A percentile compares a stretch with the other conserved stretches of the same genome.
Evolutionary conservation across 2,888 invertebrate genomes (phyloP).

Genomic region (Nysson spinosus): DNA sequence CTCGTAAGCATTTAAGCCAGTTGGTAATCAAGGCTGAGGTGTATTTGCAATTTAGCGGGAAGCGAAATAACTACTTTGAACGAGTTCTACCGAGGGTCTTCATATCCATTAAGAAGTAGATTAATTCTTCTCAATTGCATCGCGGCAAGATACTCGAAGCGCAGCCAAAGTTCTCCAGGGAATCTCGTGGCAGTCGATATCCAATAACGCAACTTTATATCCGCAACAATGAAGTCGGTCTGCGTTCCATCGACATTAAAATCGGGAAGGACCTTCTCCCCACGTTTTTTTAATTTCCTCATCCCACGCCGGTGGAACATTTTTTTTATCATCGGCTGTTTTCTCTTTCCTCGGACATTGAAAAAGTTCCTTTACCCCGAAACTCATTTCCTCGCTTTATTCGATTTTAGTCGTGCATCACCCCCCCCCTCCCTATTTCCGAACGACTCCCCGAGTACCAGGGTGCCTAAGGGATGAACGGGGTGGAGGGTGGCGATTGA

Average conservation of each 20-base stretch:
- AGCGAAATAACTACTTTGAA: neutral
- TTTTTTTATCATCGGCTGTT: constrained; percentile 10
- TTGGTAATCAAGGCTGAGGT: too few species aligned
- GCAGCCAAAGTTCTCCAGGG: neutral
- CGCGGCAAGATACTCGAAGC: neutral
- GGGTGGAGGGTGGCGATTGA: constrained; percentile 40
- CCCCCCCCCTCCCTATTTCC: neutral
- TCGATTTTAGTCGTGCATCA: neutral
- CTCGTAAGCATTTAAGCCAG: too few species aligned
- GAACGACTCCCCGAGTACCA: too few species aligned
- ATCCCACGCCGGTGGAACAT: neutral
- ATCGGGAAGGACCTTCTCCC: neutral
- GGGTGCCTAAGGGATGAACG: neutral
- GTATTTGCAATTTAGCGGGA: too few species aligned
- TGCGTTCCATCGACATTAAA: neutral
- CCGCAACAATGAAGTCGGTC: neutral
- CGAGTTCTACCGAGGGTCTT: neutral
- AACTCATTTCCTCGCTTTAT: constrained; percentile 35
- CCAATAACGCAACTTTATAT: constrained; percentile 9
- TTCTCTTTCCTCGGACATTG: constrained; percentile 32
- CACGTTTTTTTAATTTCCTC: too few species aligned
- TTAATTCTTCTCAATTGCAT: constrained; percentile 1
- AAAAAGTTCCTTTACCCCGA: constrained; percentile 44
- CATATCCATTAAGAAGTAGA: neutral
- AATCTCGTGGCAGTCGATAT: neutral